Evolutionary conservation across 2,113 vertebrate species (phyloP), one percentile per base, ranked within the genome.

Genomic region (Meriones unguiculatus): DNA sequence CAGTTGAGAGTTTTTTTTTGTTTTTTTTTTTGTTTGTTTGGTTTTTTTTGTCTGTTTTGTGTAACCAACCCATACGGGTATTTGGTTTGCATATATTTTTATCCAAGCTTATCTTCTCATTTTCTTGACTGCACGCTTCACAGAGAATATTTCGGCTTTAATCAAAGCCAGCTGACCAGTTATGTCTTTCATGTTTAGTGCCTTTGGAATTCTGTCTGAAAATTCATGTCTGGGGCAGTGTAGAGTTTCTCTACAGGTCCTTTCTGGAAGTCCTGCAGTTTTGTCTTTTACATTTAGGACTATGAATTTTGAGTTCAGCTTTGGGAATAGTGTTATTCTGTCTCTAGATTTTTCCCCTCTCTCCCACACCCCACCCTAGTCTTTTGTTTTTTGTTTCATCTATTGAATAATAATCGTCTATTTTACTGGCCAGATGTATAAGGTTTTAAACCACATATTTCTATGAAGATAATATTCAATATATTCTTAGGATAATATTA

Each of bases 391-490:
- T 88, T 65, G 62, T 20, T 84, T 35, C 52, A 69, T 35, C 41
- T 69, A 87, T 24, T 46, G 17, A 46, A 46, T 46, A 46, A 46
- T 46, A 69, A 35, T 1, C 30, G 35, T 57, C 30, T 41, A 69
- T 38, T 46, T 57, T 38, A 41, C 70, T 70, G 30, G 32, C 20
- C 18, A 12, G 3, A 24, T 54, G 12, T 38, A 28, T 17, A 92
- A 54, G 22, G 90, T 75, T 84, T 95, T 80, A 90, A 95, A 62
- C 15, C 24, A 89, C 41, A 80, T 4, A 67, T 77, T 87, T 88
- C 7, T 86, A 11, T 2, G 91, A 62, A 57, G 38, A 81, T 62
- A 11, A 76, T 4, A 72, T 69, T 46, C 76, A 85, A 72, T 78
- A 52, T 75, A 87, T 69, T 67, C 91, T 65, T 92, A 81, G 25